phyloP scores from a whole-genome alignment of 2,797 vertebrate species.

The Ibycter americanus region DNA sequence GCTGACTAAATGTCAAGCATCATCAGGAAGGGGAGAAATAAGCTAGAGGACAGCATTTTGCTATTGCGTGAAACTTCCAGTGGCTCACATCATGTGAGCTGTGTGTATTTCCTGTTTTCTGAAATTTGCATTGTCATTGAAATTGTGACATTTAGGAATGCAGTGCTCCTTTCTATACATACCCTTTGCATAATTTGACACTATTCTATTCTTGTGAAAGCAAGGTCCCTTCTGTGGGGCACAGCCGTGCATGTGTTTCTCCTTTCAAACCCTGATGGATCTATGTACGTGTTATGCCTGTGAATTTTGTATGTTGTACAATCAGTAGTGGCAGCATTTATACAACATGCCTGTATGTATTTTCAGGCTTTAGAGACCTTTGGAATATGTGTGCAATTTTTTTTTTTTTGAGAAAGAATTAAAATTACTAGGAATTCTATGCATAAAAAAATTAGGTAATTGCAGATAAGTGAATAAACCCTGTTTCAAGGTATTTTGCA shows the following conservation, averaged over 20 bases:
- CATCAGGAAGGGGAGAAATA: neutral
- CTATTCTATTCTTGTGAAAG: fast-evolving
- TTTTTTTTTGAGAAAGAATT: neutral
- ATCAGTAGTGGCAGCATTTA: neutral
- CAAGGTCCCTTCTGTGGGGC: neutral
- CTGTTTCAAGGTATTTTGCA: neutral
- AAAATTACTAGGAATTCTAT: neutral
- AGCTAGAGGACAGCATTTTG: neutral
- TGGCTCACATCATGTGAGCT: too few relatives aligned
- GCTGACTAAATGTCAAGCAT: neutral
- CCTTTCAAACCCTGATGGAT: fast-evolving
- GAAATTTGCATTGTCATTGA: neutral
- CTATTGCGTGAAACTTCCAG: too few relatives aligned
- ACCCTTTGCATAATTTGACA: neutral
- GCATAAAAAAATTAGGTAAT: neutral
- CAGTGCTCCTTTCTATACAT: neutral
- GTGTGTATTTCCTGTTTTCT: neutral
- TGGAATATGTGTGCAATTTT: neutral
- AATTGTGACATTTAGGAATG: fast-evolving
- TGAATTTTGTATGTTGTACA: neutral
- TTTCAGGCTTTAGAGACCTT: neutral
- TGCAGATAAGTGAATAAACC: neutral
- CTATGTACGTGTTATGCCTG: neutral
- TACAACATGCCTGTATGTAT: neutral
- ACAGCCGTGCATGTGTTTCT: fast-evolving